Base-by-base conservation (phyloP, 2,888 invertebrate genomes). In the Polyommatus iphigenia region DNA sequence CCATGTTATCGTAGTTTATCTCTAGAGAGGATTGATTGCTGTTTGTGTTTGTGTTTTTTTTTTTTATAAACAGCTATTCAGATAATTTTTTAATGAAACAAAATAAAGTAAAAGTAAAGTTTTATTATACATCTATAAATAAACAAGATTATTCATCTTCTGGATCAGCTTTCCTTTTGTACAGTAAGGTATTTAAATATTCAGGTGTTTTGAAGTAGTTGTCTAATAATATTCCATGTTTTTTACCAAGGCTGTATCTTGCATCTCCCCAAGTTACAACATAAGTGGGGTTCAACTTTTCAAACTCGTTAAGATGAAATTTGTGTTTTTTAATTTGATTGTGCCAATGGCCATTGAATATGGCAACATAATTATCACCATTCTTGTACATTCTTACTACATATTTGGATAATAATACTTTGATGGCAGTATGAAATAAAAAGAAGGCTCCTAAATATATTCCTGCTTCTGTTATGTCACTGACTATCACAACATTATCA, bases 191-290 rank as follows among this genome's bases (percentile, higher is more conserved):
- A 80, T 92, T 91, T 32, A 90, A 91, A 84, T 91, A 85, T 83
- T 91, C 90, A 46, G 93, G 92, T 18, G 92, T 90, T 82, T 92
- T 93, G 78, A 94, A 94, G 81, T 93, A 91, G 67, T 87, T 83
- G 71, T 92, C 91, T 62, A 94, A 82, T 79, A 94, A 81, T 67
- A 94, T 92, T 8, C 86, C 92, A 83, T 92, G 89, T 83, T 89
- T 91, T 8, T 87, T 87, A 20, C 93, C 92, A 36, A 94, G 85
- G 59, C 83, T 83, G 85, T 87, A 93, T 82, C 92, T 88, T 24
- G 93, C 85, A 82, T 92, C 90, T 78, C 90, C 87, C 94, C 94
- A 94, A 54, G 91, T 83, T 1, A 93, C 85, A 41, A 91, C 83
- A 73, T 87, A 79, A 57, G 88, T 87, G 2, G 91, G 88, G 3